Evolutionary conservation across 2,888 invertebrate genomes (phyloP), one percentile per base, ranked within the genome.

Genomic region (Saturnia pavonia): DNA sequence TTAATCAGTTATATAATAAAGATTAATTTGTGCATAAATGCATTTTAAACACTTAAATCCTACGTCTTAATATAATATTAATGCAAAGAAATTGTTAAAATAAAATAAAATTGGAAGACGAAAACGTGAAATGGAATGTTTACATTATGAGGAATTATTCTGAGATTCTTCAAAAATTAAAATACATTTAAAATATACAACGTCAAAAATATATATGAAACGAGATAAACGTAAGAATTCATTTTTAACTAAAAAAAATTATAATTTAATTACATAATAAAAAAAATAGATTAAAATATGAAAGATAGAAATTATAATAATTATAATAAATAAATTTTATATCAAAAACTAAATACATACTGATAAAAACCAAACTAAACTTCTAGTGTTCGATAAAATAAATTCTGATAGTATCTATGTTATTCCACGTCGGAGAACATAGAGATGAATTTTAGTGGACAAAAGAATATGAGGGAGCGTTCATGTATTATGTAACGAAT

Each of bases 61-160:
- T 70, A 70, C 43, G 6, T 1, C 57, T 60, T 60, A 60, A 60
- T 12, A 54, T 66, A 67, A 67, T 70, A 67, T 67, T 42, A 67
- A 57, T 65, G 45, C 43, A 69, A 70, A 57, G 66, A 70, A 70
- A 65, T 48, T 63, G 69, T 40, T 69, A 68, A 71, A 60, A 67
- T 72, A 74, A 74, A 71, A 71, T 48, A 69, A 42, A 70, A 42
- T 75, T 78, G 78, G 78, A 78, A 78, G 78, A 78, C 77, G 70
- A 74, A 76, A 72, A 73, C 69, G 54, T 73, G 40, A 68, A 65
- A 69, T 73, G 76, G 76, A 78, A 78, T 78, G 76, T 74, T 25
- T 9, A 14, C 14, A 27, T 6, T 27, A 14, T 60, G 27, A 27
- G 27, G 11, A 60, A 27, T 14, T 60, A 60, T 60, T 60, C 14